Evolutionary conservation across 1,140 invertebrate species (phyloP).

Genomic region (Megalopta genalis): DNA sequence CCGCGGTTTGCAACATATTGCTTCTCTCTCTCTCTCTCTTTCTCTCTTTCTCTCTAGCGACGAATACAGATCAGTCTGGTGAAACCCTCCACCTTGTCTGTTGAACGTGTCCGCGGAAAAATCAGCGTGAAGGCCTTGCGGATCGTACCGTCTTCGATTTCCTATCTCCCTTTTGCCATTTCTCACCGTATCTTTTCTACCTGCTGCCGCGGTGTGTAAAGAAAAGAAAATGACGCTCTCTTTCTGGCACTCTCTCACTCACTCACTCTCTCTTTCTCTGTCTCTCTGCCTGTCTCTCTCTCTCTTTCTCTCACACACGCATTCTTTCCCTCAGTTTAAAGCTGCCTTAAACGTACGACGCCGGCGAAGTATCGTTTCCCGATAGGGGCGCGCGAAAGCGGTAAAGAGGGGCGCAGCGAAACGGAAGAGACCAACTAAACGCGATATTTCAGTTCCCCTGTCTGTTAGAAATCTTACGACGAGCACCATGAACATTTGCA

Average conservation of each 20-base stretch:
- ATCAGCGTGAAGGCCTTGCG: slow-evolving; percentile 51
- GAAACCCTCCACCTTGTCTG: slow-evolving; percentile 66
- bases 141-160: slow-evolving; percentile 32
- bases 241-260: no score
- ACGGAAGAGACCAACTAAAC: slow-evolving; percentile 27
- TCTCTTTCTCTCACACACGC: no score
- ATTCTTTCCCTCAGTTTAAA: background rate
- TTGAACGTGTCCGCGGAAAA: slow-evolving; percentile 40
- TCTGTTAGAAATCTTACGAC: slow-evolving; percentile 37
- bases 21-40: slow-evolving; percentile 1
- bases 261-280: no score
- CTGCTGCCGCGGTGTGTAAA: background rate
- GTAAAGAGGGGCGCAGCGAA: background rate
- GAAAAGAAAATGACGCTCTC: background rate
- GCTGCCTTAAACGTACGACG: slow-evolving; percentile 31
- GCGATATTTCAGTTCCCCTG: slow-evolving; percentile 23
- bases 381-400: background rate
- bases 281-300: no score
- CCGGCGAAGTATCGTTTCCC: slow-evolving; percentile 9
- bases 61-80: slow-evolving; percentile 18
- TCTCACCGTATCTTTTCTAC: background rate
- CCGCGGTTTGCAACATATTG: slow-evolving; percentile 20
- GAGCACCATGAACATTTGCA: slow-evolving; percentile 49
- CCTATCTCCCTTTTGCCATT: background rate
- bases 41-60: background rate